phyloP scores from a whole-genome alignment of 2,888 invertebrate genomes.

The Acleris cristana region DNA sequence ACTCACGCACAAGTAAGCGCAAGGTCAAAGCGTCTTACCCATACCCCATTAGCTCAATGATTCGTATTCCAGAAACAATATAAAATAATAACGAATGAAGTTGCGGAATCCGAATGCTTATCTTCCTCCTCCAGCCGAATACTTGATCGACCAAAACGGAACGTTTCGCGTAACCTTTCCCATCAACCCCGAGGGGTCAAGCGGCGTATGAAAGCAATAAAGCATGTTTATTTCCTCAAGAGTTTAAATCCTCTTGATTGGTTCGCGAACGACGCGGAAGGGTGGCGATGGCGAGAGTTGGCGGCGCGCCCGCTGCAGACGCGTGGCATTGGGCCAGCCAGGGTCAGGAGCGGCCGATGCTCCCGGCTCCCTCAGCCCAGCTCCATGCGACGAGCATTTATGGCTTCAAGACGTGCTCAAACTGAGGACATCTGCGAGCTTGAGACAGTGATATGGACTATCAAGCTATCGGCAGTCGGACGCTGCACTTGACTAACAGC shows the following conservation, averaged over 20 bases:
- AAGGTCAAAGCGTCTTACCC: too few relatives aligned
- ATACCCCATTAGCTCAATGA: too few relatives aligned
- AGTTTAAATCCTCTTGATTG: constrained; percentile 45
- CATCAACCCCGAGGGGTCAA: constrained; percentile 12
- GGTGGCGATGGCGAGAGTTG: constrained; percentile 57
- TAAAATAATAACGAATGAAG: too few relatives aligned
- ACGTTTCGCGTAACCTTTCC: not conserved
- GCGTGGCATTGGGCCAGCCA: constrained; percentile 82
- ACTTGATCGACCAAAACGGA: too few relatives aligned
- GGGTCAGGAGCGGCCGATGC: constrained; percentile 82
- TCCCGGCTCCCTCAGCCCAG: constrained; percentile 60
- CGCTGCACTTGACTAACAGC: too few relatives aligned
- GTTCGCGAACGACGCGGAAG: constrained; percentile 77
- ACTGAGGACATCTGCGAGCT: not conserved
- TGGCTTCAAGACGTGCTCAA: constrained; percentile 15
- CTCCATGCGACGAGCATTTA: constrained; percentile 14
- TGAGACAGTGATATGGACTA: not conserved
- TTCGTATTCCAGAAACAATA: too few relatives aligned
- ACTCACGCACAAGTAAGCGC: too few relatives aligned
- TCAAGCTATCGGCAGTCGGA: too few relatives aligned
- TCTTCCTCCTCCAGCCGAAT: too few relatives aligned
- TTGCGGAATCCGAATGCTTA: too few relatives aligned
- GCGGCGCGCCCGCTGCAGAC: constrained; percentile 64
- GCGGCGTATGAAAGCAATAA: constrained; percentile 13
- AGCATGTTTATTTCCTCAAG: constrained; percentile 25